Conservation (phyloP, 2,888 invertebrate species). For the Nasonovia ribisnigri region DNA sequence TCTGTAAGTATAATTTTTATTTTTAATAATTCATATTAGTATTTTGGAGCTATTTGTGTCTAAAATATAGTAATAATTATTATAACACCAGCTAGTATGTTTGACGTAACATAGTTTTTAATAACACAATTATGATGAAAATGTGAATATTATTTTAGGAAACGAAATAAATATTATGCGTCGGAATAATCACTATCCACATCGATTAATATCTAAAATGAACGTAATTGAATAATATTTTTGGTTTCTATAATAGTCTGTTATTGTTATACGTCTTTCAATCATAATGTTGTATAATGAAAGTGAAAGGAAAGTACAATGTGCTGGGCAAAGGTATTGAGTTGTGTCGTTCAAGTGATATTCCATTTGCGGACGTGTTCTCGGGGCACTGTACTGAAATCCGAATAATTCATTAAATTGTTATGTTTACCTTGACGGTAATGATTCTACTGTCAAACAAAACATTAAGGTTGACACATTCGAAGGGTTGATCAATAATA, state of each 20-base stretch:
- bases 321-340: neutral
- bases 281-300: neutral
- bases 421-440: conserved; percentile 18
- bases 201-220: neutral
- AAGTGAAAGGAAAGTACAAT: neutral
- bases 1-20: neutral
- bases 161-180: neutral
- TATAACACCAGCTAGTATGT: no score
- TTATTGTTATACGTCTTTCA: neutral
- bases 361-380: neutral
- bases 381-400: neutral
- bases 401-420: neutral
- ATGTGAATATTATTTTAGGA: neutral
- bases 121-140: neutral
- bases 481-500: conserved; percentile 35
- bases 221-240: neutral
- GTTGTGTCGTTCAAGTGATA: neutral
- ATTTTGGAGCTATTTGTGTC: neutral
- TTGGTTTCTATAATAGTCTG: neutral
- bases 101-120: neutral
- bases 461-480: conserved; percentile 27
- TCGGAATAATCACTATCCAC: neutral
- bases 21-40: neutral
- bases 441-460: conserved; percentile 37
- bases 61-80: neutral